Conservation (phyloP, 2,888 invertebrate species). For the Gerris lacustris region DNA sequence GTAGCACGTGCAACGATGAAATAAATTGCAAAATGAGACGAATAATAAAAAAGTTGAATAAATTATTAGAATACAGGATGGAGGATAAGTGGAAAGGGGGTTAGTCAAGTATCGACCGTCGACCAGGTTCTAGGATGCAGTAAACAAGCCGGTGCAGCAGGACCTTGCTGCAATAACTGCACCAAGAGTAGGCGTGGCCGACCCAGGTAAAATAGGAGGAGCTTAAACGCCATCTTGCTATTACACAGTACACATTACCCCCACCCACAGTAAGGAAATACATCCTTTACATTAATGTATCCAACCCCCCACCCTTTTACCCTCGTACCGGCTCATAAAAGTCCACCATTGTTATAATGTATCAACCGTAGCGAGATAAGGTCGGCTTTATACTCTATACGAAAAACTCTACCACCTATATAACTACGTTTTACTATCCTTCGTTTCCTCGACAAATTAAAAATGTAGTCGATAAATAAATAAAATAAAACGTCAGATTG, state of each 20-base stretch:
- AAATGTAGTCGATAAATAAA: too few species aligned
- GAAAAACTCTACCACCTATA: too few species aligned
- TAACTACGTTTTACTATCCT: too few species aligned
- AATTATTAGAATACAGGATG: not conserved
- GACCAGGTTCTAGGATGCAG: not conserved
- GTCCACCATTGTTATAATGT: not conserved
- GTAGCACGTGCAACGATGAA: too few species aligned
- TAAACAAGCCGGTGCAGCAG: not conserved
- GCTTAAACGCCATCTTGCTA: not conserved
- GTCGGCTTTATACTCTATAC: too few species aligned
- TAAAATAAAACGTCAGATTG: too few species aligned
- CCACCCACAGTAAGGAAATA: not conserved
- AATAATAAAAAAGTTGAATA: too few species aligned
- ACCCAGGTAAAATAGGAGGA: not conserved
- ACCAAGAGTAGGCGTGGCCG: not conserved
- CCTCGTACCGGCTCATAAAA: not conserved
- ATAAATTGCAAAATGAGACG: too few species aligned
- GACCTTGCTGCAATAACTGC: not conserved
- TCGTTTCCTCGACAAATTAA: too few species aligned
- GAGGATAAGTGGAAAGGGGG: not conserved
- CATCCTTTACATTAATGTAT: constrained; percentile 3
- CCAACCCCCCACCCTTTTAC: not conserved
- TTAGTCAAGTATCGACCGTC: not conserved
- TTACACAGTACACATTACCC: constrained; percentile 1
- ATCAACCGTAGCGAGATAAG: too few species aligned